Base-by-base conservation (phyloP, 2,113 vertebrate species). In the Vidua macroura region DNA sequence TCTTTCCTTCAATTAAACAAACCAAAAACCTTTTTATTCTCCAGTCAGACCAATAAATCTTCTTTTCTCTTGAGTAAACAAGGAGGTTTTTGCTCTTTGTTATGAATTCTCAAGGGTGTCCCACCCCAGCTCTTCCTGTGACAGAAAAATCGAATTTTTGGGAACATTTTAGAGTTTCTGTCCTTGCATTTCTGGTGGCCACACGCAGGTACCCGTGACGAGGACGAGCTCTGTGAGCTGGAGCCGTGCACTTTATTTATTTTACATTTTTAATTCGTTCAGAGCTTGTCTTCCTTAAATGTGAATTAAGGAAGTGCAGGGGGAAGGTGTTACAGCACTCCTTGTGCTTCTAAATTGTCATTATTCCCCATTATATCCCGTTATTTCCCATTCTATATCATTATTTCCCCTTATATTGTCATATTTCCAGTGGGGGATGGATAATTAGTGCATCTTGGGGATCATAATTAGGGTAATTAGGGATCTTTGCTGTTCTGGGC, bases 31-130 rank as follows among this genome's bases (percentile, higher is more conserved):
- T 86, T 49, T 63, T 62, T 23, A 33, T 91, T n/a, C 27, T 72
- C 46, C 30, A 8, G 13, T 4, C 23, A 1, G 8, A 11, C 22
- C 4, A 2, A 24, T 18, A 20, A 23, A 53, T 83, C 51, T 44
- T 10, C 24, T 66, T 43, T 56, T 56, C 8, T 1, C 6, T 13
- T 31, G 48, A 35, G 75, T 15, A 7, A 79, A 49, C 4, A 8
- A 37, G 22, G n/a, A 52, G 19, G 3, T 0, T 1, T 83, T 76
- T 46, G 25, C 24, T 53, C 60, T 3, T 1, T 2, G 25, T n/a
- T 14, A 3, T 37, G 44, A 24, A 31, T 37, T 53, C 48, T 0
- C 0, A 0, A 2, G 44, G 3, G 8, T 14, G 2, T 56, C 23
- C 9, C 1, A 11, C 6, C 56, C 44, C 49, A 11, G 46, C 49